These are phyloP conservation scores for Eupeodes latifasciatus DNA, from an alignment of 2,888 invertebrate species.

Conservation along the genomic window DNA sequence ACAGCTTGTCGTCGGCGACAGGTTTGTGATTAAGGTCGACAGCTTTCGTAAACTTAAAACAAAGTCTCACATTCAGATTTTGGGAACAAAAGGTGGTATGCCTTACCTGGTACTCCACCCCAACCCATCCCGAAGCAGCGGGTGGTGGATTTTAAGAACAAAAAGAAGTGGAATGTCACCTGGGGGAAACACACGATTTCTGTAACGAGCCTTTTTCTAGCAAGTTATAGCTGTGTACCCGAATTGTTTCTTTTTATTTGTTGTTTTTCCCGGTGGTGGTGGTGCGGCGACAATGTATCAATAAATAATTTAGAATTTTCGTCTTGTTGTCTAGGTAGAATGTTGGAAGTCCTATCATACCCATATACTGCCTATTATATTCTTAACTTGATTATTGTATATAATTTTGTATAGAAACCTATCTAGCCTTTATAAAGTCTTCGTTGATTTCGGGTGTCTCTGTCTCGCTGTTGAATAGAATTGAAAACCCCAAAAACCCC, in stretches of 20 bases:
- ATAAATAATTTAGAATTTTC: slow-evolving; percentile 67
- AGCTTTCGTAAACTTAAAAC: slow-evolving; percentile 74
- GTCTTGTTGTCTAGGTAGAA: background rate
- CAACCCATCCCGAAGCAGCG: too few species aligned
- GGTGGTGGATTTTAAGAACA: background rate
- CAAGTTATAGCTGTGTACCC: background rate
- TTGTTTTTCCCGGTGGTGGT: slow-evolving; percentile 5
- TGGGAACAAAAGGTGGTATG: background rate
- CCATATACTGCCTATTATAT: background rate
- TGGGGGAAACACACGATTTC: slow-evolving; percentile 29
- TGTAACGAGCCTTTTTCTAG: background rate
- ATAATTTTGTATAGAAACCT: too few species aligned
- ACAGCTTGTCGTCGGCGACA: slow-evolving; percentile 78
- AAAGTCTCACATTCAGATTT: slow-evolving; percentile 50
- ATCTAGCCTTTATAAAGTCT: background rate
- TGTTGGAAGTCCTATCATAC: too few species aligned
- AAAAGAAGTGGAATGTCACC: background rate
- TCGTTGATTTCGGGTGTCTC: slow-evolving; percentile 60
- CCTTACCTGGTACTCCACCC: background rate
- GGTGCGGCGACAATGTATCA: slow-evolving; percentile 56
- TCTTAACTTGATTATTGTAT: background rate
- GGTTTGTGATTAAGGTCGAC: slow-evolving; percentile 79
- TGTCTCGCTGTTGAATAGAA: slow-evolving; percentile 30
- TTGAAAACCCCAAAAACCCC: slow-evolving; percentile 34
- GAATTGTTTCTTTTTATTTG: slow-evolving; percentile 41